phyloP scores from a whole-genome alignment of 2,888 invertebrate genomes.

The Drosophila infuscata region DNA sequence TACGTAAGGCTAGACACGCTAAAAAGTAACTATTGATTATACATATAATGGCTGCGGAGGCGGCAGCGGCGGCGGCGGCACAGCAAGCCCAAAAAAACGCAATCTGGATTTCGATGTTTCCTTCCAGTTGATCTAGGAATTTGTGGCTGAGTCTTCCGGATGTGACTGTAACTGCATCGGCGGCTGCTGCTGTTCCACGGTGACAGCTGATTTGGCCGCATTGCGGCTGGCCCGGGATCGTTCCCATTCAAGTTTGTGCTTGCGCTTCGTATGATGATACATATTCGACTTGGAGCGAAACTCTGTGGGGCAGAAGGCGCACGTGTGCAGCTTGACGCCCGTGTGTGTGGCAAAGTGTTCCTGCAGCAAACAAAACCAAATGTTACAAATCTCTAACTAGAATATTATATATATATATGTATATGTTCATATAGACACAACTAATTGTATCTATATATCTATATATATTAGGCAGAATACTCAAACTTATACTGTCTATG shows the following conservation, averaged over 20 bases:
- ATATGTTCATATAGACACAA: background rate
- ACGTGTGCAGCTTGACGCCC: conserved; percentile 79
- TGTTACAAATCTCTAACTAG: background rate
- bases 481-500: background rate
- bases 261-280: conserved; percentile 82
- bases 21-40: conserved; percentile 56
- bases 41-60: conserved; percentile 25
- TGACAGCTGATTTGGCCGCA: conserved; percentile 46
- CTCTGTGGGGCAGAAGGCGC: conserved; percentile 81
- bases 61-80: background rate
- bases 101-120: background rate
- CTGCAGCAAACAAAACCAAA: conserved; percentile 26
- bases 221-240: conserved; percentile 72
- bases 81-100: conserved; percentile 3
- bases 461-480: background rate
- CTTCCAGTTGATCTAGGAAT: conserved; percentile 33
- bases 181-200: conserved; percentile 29
- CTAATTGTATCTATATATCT: background rate
- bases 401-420: background rate
- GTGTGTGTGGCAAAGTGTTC: conserved; percentile 83
- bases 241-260: conserved; percentile 80
- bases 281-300: conserved; percentile 82
- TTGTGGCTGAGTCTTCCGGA: conserved; percentile 19
- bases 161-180: conserved; percentile 7
- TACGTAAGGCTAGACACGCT: conserved; percentile 42